Conservation (phyloP, 2,113 vertebrate genomes). For the Ictalurus punctatus region DNA sequence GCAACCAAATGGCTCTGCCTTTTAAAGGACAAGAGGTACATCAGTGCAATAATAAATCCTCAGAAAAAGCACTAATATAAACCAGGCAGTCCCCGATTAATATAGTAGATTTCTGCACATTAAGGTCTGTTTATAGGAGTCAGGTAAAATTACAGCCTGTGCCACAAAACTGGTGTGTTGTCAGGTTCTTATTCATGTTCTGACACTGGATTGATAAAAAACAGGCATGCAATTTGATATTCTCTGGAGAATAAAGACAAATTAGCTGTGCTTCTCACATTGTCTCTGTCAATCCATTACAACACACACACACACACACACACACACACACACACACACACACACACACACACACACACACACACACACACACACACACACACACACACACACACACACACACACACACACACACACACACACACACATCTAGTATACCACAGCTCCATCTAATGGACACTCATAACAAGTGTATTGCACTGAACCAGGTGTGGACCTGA, state of each 20-base stretch:
- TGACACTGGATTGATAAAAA: slow-evolving; percentile 40
- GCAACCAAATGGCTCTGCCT: slow-evolving; percentile 60
- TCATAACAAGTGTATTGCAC: neutral
- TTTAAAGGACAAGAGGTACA: slow-evolving; percentile 64
- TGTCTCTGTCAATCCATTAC: slow-evolving; percentile 48
- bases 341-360: slow-evolving; percentile 1
- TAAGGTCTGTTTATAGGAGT: neutral
- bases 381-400: slow-evolving; percentile 1
- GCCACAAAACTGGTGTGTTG: slow-evolving; percentile 31
- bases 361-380: slow-evolving; percentile 17
- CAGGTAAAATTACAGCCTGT: slow-evolving; percentile 7
- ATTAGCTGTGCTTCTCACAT: slow-evolving; percentile 52
- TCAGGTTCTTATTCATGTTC: slow-evolving; percentile 39
- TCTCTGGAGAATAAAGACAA: slow-evolving; percentile 48
- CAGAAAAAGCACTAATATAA: neutral
- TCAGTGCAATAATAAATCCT: neutral
- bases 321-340: slow-evolving; percentile 8
- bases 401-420: slow-evolving; percentile 11
- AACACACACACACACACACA: slow-evolving; percentile 18
- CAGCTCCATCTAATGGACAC: slow-evolving; percentile 56
- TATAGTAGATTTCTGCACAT: neutral
- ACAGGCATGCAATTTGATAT: slow-evolving; percentile 46
- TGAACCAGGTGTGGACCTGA: neutral
- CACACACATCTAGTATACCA: slow-evolving; percentile 29
- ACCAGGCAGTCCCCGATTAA: neutral